Base-by-base conservation (phyloP, 2,113 vertebrate species). In the Tympanuchus pallidicinctus region DNA sequence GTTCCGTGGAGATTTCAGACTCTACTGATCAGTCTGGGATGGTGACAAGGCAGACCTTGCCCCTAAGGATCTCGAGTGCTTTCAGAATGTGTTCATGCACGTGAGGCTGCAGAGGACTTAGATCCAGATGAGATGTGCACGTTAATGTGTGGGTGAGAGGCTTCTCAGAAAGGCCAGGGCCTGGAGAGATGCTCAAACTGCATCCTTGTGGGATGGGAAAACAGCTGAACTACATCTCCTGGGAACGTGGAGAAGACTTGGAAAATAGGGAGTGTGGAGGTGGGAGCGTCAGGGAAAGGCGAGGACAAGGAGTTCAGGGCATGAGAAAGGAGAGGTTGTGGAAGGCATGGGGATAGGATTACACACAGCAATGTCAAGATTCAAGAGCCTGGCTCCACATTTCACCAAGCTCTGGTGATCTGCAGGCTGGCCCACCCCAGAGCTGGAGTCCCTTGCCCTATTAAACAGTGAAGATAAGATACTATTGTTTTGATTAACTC, bases 1-100 rank as follows among this genome's bases (percentile, higher is more conserved):
- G 2, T 57, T 66, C 50, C 63, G 10, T 2, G 18, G 10, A 32
- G n/a, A 48, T 64, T 89, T 73, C 48, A 48, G 74, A 70, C 78
- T 47, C n/a, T 75, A 14, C 48, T 8, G 15, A 60, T 54, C 25
- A 50, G 57, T 34, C 9, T 43, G 34, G 15, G 47, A 64, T 48
- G 32, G 57, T 38, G 45, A 75, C 17, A 22, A 8, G 50, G 43
- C 63, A 56, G 13, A 43, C 74, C 38, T 48, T 50, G 32, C 38
- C 9, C 38, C 61, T 45, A 47, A 13, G 30, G 30, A n/a, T 50
- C 28, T 69, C 42, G 12, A 21, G n/a, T 59, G n/a, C 27, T 56
- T 52, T 22, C 0, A 0, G n/a, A 67, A 67, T 28, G 19, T 0
- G 1, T 64, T 70, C 48, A 36, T 28, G 20, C 34, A 43, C 0